Percentiles rank a stretch among this genome's conserved stretches.
Evolutionary conservation across 2,888 invertebrate genomes (phyloP).

Genomic region (Clanis bilineata): DNA sequence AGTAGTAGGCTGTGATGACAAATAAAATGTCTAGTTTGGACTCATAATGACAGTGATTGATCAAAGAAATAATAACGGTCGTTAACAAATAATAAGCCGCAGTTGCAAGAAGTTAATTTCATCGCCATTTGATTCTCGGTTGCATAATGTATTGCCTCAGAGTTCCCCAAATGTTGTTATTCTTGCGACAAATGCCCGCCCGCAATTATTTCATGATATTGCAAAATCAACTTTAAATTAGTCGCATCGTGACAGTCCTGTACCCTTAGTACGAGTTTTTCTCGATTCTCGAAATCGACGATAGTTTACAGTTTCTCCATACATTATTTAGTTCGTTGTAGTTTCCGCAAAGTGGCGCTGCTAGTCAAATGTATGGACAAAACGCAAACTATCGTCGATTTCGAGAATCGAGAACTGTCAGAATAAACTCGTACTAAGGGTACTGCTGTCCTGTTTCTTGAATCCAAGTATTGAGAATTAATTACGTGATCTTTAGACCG

Average conservation of each 20-base stretch:
- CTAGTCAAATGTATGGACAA: no score
- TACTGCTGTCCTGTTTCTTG: constrained; percentile 58
- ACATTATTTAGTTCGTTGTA: no score
- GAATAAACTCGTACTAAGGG: no score
- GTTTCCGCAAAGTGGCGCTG: no score
- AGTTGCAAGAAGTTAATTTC: constrained; percentile 64
- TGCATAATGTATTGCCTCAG: constrained; percentile 53
- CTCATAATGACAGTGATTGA: constrained; percentile 60
- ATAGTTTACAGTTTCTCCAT: no score
- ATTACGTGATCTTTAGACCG: constrained; percentile 73
- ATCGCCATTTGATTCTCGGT: constrained; percentile 54
- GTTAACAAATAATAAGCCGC: constrained; percentile 68
- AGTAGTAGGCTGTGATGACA: constrained; percentile 44
- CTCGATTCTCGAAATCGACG: no score
- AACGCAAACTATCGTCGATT: no score
- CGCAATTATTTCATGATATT: constrained; percentile 67
- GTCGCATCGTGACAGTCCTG: constrained; percentile 70
- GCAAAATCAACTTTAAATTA: constrained; percentile 60
- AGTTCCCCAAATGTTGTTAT: constrained; percentile 60
- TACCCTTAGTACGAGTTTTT: no score
- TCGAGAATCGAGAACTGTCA: no score
- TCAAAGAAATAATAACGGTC: constrained; percentile 66
- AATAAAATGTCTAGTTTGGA: constrained; percentile 53
- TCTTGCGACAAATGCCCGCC: constrained; percentile 50
- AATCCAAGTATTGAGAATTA: constrained; percentile 66